These are phyloP conservation scores for Heliconius hewitsoni DNA, from an alignment of 1,140 invertebrate species.

Conservation along the genomic window DNA sequence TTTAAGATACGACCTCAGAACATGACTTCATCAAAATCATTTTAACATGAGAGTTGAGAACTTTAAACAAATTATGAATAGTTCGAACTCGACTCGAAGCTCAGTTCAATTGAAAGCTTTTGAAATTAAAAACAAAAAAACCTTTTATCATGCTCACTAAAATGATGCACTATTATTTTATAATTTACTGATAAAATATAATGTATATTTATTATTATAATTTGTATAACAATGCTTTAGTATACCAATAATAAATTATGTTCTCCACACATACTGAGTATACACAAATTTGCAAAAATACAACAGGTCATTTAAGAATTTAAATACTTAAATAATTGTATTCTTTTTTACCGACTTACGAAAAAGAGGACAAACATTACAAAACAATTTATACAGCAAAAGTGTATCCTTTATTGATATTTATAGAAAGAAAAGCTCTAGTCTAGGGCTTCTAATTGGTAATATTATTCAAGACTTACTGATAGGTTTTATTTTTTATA, in stretches of 20 bases:
- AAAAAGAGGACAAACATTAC: too few species aligned
- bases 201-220: too few species aligned
- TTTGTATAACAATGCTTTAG: too few species aligned
- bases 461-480: too few species aligned
- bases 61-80: not conserved
- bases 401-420: too few species aligned
- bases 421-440: not conserved
- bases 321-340: too few species aligned
- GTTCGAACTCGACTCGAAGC: too few species aligned
- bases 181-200: not conserved
- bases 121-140: not conserved
- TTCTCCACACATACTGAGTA: too few species aligned
- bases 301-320: too few species aligned
- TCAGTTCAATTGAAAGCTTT: not conserved
- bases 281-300: too few species aligned
- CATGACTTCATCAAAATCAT: constrained; percentile 5
- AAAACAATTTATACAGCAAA: not conserved
- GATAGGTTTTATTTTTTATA: not conserved
- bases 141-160: not conserved
- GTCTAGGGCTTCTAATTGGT: not conserved
- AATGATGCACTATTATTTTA: not conserved
- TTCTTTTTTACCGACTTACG: too few species aligned
- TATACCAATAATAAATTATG: too few species aligned
- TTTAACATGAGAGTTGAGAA: not conserved
- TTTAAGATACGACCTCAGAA: constrained; percentile 34